Percentiles rank a stretch among this genome's conserved stretches.
These are phyloP conservation scores for Rhingia campestris DNA, from an alignment of 2,888 invertebrate species.

Conservation along the genomic window DNA sequence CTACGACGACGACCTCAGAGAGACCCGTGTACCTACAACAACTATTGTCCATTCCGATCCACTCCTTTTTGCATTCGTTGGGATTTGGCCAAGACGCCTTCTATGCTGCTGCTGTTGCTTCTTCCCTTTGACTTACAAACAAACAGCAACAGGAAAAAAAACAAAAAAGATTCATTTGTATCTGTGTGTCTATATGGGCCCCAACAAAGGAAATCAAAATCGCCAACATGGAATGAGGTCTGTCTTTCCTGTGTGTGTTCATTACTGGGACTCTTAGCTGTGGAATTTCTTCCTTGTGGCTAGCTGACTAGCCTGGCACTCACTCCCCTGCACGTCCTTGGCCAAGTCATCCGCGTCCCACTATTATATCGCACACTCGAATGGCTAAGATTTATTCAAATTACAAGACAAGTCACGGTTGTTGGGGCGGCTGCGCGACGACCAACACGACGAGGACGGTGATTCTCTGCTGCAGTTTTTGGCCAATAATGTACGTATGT, in stretches of 20 bases:
- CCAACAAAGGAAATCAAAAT: conserved; percentile 74
- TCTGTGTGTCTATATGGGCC: conserved; percentile 22
- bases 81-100: conserved; percentile 66
- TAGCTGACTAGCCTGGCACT: conserved; percentile 1
- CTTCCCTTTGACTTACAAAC: conserved; percentile 40
- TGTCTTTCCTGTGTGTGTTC: conserved; percentile 56
- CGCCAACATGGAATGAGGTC: conserved; percentile 70
- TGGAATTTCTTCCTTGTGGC: conserved; percentile 64
- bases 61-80: conserved; percentile 59
- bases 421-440: conserved; percentile 40
- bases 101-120: conserved; percentile 36
- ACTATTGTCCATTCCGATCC: conserved; percentile 70
- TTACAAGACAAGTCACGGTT: conserved; percentile 74
- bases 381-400: conserved; percentile 74
- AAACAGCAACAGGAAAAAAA: background rate
- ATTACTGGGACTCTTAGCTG: conserved; percentile 61
- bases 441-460: conserved; percentile 24
- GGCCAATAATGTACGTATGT: conserved; percentile 71
- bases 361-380: conserved; percentile 41
- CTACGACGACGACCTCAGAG: conserved; percentile 56
- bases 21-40: conserved; percentile 52
- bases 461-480: conserved; percentile 49
- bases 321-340: conserved; percentile 63
- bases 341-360: conserved; percentile 63
- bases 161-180: conserved; percentile 2